A percentile compares a stretch with the other conserved stretches of the same genome.
Evolutionary conservation across 2,113 vertebrate species (phyloP).

Genomic region (Aegotheles bennettii): DNA sequence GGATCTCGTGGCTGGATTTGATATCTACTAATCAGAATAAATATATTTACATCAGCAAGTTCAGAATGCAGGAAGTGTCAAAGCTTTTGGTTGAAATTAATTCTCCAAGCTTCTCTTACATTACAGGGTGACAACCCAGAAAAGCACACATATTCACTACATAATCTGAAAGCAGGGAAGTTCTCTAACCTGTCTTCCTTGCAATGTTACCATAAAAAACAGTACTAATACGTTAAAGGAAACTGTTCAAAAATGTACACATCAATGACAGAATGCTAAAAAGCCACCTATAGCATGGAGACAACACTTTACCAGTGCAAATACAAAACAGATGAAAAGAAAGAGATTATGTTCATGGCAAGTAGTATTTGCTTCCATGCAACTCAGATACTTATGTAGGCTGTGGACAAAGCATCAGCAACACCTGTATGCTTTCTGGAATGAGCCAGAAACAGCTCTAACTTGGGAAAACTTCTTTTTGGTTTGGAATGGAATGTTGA

Average conservation of each 20-base stretch:
- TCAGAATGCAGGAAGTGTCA: not conserved
- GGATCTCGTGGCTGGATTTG: not conserved
- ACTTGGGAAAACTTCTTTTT: not conserved
- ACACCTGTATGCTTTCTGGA: not conserved
- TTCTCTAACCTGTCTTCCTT: not conserved
- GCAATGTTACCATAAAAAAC: not conserved
- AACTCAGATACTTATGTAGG: not conserved
- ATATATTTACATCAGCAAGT: not conserved
- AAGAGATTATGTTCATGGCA: not conserved
- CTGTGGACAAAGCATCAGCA: not conserved
- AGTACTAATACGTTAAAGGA: not conserved
- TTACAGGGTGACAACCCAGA: not conserved
- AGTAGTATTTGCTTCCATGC: not conserved
- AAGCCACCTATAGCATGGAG: not conserved
- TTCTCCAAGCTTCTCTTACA: not conserved
- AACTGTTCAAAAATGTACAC: not conserved
- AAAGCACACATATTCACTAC: not conserved
- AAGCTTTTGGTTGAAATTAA: not conserved
- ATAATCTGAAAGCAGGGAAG: not conserved
- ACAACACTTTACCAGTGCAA: not conserved
- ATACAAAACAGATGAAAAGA: not conserved
- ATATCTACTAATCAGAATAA: not conserved
- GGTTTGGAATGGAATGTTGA: not conserved
- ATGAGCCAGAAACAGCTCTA: not conserved
- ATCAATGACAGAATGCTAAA: not conserved